phyloP scores from a whole-genome alignment of 2,888 invertebrate genomes.

The Cordilura impudica region DNA sequence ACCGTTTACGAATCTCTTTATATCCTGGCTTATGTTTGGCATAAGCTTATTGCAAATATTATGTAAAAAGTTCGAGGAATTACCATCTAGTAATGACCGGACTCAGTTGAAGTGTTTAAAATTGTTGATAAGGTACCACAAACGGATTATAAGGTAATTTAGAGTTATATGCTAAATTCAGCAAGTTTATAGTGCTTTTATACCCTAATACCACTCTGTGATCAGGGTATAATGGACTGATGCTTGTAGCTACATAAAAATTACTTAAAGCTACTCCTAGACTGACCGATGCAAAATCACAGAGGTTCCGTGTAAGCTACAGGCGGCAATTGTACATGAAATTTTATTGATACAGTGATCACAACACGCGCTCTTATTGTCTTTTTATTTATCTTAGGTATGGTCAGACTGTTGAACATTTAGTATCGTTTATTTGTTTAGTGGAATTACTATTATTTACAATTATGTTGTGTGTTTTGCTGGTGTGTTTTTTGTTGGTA shows the following conservation, averaged over 20 bases:
- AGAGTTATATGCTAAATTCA: too few relatives aligned
- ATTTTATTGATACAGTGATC: too few relatives aligned
- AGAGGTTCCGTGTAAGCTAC: too few relatives aligned
- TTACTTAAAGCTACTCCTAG: too few relatives aligned
- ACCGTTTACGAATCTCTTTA: constrained; percentile 65
- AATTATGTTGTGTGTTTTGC: constrained; percentile 65
- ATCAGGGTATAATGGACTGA: too few relatives aligned
- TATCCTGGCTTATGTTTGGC: constrained; percentile 65
- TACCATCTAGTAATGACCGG: constrained; percentile 39
- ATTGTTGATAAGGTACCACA: constrained; percentile 63
- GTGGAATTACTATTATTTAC: constrained; percentile 64
- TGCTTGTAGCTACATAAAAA: too few relatives aligned
- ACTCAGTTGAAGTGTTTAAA: constrained; percentile 54
- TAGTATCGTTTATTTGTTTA: constrained; percentile 63
- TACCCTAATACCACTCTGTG: too few relatives aligned
- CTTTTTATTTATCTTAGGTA: constrained; percentile 52
- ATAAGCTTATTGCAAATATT: constrained; percentile 62
- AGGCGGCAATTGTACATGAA: too few relatives aligned
- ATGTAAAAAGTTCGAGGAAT: constrained; percentile 56
- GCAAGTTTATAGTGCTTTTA: too few relatives aligned
- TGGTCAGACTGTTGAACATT: constrained; percentile 54
- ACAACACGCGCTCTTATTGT: too few relatives aligned
- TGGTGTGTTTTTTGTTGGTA: constrained; percentile 63
- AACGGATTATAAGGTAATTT: constrained; percentile 64
- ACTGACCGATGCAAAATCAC: too few relatives aligned